These are phyloP conservation scores for Pristionchus mayeri DNA, from an alignment of 2,888 invertebrate genomes.

Conservation along the genomic window DNA sequence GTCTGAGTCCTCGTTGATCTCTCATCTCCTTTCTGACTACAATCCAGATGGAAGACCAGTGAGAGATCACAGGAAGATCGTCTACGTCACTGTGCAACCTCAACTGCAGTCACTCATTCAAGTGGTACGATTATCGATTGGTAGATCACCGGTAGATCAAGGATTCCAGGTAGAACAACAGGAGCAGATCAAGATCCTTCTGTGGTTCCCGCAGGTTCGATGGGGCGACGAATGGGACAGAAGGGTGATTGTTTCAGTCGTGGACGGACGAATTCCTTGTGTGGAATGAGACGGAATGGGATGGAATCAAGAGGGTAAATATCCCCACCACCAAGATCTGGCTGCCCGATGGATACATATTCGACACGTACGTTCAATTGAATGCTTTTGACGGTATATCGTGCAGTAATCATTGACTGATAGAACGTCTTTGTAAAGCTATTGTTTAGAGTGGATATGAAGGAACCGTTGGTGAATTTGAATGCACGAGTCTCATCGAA, in stretches of 20 bases:
- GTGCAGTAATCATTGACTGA: neutral
- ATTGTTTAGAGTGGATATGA: constrained; percentile 61
- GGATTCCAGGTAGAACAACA: constrained; percentile 63
- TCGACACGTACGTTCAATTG: constrained; percentile 64
- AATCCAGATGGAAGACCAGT: constrained; percentile 61
- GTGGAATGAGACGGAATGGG: constrained; percentile 66
- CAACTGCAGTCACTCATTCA: constrained; percentile 66
- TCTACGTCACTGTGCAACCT: constrained; percentile 66
- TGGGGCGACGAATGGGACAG: neutral
- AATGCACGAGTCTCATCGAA: constrained; percentile 63
- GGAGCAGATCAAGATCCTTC: constrained; percentile 63
- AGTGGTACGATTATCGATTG: constrained; percentile 55
- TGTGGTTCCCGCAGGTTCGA: constrained; percentile 66
- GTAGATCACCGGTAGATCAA: neutral
- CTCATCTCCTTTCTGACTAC: constrained; percentile 1
- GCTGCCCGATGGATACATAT: constrained; percentile 68
- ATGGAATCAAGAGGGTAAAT: constrained; percentile 62
- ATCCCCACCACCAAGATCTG: constrained; percentile 63
- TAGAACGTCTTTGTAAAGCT: neutral
- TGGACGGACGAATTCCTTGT: constrained; percentile 65
- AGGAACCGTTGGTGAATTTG: constrained; percentile 62
- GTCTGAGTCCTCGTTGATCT: neutral
- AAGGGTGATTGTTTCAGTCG: constrained; percentile 52
- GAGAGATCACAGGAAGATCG: constrained; percentile 57
- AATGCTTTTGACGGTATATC: too few relatives aligned